Evolutionary conservation across 2,113 vertebrate genomes (phyloP), one percentile per base, ranked within the genome.

Genomic region (Serilophus lunatus): DNA sequence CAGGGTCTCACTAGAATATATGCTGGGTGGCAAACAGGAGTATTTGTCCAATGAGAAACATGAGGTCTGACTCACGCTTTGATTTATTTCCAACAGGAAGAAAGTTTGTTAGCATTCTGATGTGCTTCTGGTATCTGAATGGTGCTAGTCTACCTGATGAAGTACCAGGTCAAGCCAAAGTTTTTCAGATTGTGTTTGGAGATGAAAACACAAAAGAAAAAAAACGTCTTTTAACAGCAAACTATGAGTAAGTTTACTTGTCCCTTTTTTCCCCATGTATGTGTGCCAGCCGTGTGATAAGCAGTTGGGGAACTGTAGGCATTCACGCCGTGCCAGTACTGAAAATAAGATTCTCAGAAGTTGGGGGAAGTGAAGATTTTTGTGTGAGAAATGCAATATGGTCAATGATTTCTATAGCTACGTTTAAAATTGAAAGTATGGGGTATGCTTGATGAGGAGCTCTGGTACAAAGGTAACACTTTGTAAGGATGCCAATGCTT

Each of bases 61-160:
- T 18, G 33, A 80, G 8, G 14, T 70, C 33, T 59, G n/a, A 36
- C 17, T 77, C 65, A 15, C 10, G 16, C 40, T 76, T 88, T 96
- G 79, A 45, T 97, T 97, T 97, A 20, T 96, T 93, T 81, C 96
- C 91, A 96, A 91, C 95, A 99, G 99, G 98, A 86, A 98, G 99
- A 69, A 99, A 98, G 91, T 99, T 99, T 98, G 99, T 99, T 96
- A 98, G 98, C 70, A 99, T 99, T 96, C 95, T 99, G 96, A 99
- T 99, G 99, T 98, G 98, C 35, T 99, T 99, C 97, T 99, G 99
- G 99, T 99, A 99, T 95, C 96, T 99, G 93, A 99, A 98, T 14
- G 98, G 97, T 84, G 98, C 98, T 35, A 97, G 69, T 44, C 97
- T 99, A 63, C 98, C 99, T 75, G 98, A 98, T 6, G 96, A 98